A percentile compares a stretch with the other conserved stretches of the same genome.
These are phyloP conservation scores for Botia almorhae DNA, from an alignment of 2,797 vertebrate species.

Conservation along the genomic window DNA sequence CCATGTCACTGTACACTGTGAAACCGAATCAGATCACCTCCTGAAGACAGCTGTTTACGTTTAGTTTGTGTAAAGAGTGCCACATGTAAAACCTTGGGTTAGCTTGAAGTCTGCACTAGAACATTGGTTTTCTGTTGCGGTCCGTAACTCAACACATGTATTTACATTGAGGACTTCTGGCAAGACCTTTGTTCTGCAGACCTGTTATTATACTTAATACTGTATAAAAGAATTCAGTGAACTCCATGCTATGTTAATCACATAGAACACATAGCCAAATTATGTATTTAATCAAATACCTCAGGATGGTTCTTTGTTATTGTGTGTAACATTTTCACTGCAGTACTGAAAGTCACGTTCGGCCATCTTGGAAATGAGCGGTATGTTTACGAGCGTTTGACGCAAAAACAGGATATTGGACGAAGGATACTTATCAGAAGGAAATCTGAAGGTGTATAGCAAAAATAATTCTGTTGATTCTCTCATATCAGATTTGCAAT, in stretches of 20 bases:
- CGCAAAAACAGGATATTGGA: constrained; percentile 11
- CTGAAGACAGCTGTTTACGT: constrained; percentile 55
- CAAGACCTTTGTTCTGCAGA: constrained; percentile 53
- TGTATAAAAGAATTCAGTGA: constrained; percentile 39
- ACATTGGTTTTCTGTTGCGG: constrained; percentile 64
- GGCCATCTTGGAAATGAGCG: constrained; percentile 17
- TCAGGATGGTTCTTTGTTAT: constrained; percentile 79
- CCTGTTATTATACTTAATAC: constrained; percentile 37
- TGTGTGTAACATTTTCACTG: constrained; percentile 62
- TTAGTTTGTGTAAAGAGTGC: constrained; percentile 57
- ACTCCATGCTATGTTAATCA: constrained; percentile 62
- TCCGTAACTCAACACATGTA: constrained; percentile 28
- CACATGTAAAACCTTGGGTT: constrained; percentile 70
- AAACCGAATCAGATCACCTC: constrained; percentile 55
- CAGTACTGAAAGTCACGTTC: constrained; percentile 32
- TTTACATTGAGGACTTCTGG: constrained; percentile 26
- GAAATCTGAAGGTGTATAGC: constrained; percentile 34
- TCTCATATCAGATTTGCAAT: constrained; percentile 47
- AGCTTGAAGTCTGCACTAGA: constrained; percentile 71
- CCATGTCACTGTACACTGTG: constrained; percentile 63
- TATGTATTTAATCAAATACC: constrained; percentile 76
- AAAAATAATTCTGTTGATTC: constrained; percentile 47
- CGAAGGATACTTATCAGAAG: too few species aligned
- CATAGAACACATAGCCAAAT: constrained; percentile 74
- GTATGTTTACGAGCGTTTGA: constrained; percentile 35